Conservation (phyloP, 1,140 invertebrate genomes). For the Bombyx mandarina region DNA sequence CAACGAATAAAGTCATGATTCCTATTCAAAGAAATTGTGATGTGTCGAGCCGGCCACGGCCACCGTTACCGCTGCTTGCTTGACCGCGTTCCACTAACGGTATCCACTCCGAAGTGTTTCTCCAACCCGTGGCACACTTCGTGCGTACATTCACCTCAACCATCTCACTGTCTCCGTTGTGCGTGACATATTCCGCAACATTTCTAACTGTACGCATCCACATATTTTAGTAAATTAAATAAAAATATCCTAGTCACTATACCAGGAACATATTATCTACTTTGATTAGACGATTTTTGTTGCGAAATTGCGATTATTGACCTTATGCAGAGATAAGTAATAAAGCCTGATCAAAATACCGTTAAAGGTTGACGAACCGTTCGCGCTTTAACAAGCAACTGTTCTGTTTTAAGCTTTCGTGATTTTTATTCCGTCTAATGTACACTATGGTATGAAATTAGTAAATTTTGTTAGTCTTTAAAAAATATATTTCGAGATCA, state of each 20-base stretch:
- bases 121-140: slow-evolving; percentile 65
- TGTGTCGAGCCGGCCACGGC: slow-evolving; percentile 25
- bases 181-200: slow-evolving; percentile 4
- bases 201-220: not conserved
- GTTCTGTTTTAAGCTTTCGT: not conserved
- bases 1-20: no score
- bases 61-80: slow-evolving; percentile 43
- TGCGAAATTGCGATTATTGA: slow-evolving; percentile 6
- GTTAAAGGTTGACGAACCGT: slow-evolving; percentile 53
- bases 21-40: no score
- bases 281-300: not conserved
- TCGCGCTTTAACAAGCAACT: slow-evolving; percentile 12
- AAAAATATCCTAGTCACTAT: not conserved
- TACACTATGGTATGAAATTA: not conserved
- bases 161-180: slow-evolving; percentile 38
- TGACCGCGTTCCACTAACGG: slow-evolving; percentile 69
- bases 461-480: not conserved
- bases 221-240: not conserved
- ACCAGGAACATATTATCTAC: not conserved
- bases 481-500: not conserved
- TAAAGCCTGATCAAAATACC: slow-evolving; percentile 51
- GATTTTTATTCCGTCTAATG: not conserved
- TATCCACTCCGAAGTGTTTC: slow-evolving; percentile 65
- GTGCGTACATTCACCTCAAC: slow-evolving; percentile 66
- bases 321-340: slow-evolving; percentile 12